Base-by-base conservation (phyloP, 2,797 vertebrate species). In the Melanotaenia maccullochi region DNA sequence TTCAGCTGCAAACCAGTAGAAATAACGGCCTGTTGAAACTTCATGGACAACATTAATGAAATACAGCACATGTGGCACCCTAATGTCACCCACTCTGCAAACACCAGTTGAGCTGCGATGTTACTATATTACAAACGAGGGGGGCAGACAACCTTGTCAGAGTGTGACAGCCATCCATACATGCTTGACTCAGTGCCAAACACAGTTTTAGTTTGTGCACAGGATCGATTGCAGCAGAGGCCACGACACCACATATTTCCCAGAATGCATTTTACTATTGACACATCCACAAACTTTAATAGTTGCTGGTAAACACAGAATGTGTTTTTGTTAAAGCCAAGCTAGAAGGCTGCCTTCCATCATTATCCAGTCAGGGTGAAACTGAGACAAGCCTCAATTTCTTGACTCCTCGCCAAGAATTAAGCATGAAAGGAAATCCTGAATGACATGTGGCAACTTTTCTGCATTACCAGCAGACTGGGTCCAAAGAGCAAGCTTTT, bases 41-140 rank as follows among this genome's bases (percentile, higher is more conserved):
- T 71, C 33, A 13, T 60, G 68, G 63, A 84, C 44, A 20, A 57
- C 83, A 75, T 71, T 65, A 64, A 60, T 74, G 71, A 76, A 81
- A 83, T 76, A 55, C 78, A 79, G 78, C 65, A 68, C 60, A 67
- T 68, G 68, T 71, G 70, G 73, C 69, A 67, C 61, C 62, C 57
- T 71, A 62, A 79, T 79, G 81, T 64, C 79, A 76, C 79, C 72
- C 66, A 0, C 62, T 72, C 73, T 81, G 67, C 75, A 78, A 61
- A 82, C 71, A 65, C 68, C 30, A 20, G 59, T 65, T 38, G 62
- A 3, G 32, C 82, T 75, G 73, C 72, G 73, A 73, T 58, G 78
- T 64, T 64, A 6, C 78, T 88, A 88, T 86, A 78, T 87, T 85
- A 81, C 73, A 84, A 75, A 63, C 20, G 18, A 62, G 40, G 51